Percentiles rank a stretch among this genome's conserved stretches.
phyloP scores from a whole-genome alignment of 2,113 vertebrate species.

The Elephantulus edwardii region DNA sequence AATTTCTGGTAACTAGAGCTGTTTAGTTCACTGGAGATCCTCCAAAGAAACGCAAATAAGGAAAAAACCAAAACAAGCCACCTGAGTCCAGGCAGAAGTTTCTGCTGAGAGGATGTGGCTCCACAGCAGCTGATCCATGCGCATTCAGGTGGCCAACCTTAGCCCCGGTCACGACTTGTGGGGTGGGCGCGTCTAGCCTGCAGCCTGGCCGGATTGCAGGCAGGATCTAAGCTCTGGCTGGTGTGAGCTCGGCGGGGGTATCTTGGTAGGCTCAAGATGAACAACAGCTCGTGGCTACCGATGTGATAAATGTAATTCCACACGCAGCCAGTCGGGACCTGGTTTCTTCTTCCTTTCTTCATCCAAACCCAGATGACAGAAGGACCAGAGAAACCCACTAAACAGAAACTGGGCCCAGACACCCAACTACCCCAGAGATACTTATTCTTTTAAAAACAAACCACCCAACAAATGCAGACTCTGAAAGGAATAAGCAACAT shows the following conservation, averaged over 20 bases:
- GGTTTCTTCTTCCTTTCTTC: background rate
- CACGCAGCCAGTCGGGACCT: background rate
- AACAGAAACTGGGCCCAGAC: conserved; percentile 46
- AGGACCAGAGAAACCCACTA: conserved; percentile 14
- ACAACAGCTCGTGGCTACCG: background rate
- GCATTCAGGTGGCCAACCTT: background rate
- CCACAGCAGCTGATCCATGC: background rate
- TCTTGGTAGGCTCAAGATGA: background rate
- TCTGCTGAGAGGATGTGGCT: background rate
- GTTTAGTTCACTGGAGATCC: background rate
- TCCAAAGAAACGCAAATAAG: background rate
- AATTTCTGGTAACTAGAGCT: conserved; percentile 39
- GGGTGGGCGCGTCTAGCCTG: fast-evolving
- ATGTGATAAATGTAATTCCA: background rate
- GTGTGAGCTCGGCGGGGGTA: background rate
- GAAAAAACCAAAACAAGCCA: background rate
- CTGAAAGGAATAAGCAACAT: conserved; percentile 65
- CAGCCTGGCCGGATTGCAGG: background rate
- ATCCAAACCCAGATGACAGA: conserved; percentile 3
- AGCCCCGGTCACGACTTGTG: too few species aligned
- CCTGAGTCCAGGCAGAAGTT: background rate
- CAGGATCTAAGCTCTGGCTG: background rate
- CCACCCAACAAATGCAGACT: conserved; percentile 68
- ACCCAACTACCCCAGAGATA: conserved; percentile 53
- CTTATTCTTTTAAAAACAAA: conserved; percentile 55